These are phyloP conservation scores for Plutomurus gul DNA, from an alignment of 1,140 invertebrate genomes.

Conservation along the genomic window DNA sequence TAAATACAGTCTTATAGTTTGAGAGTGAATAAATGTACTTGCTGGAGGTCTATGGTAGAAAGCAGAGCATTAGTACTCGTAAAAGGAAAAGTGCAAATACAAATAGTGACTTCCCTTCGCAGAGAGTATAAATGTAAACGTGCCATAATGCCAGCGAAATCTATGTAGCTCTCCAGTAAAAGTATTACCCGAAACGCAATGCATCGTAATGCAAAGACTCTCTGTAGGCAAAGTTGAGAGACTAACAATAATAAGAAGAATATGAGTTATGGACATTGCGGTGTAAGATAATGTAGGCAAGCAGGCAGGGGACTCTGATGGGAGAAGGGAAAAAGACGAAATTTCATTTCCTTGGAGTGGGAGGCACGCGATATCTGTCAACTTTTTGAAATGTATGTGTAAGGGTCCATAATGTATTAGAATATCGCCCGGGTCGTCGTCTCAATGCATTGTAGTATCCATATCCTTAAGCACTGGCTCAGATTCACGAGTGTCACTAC, in stretches of 20 bases:
- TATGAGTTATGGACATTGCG: slow-evolving; percentile 30
- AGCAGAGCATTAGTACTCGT: too few relatives aligned
- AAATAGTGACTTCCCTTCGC: too few relatives aligned
- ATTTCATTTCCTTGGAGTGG: slow-evolving; percentile 34
- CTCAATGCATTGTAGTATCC: not conserved
- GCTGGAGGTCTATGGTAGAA: too few relatives aligned
- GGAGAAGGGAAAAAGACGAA: slow-evolving; percentile 29
- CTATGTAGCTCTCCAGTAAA: too few relatives aligned
- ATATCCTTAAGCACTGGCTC: not conserved
- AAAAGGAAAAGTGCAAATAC: too few relatives aligned
- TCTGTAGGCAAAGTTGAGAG: not conserved
- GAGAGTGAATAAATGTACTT: too few relatives aligned
- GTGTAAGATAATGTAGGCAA: slow-evolving; percentile 30
- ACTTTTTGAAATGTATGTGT: slow-evolving; percentile 30
- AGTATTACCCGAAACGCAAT: too few relatives aligned
- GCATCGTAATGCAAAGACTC: too few relatives aligned
- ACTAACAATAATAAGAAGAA: not conserved
- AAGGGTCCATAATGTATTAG: slow-evolving; percentile 29
- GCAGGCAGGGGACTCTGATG: not conserved
- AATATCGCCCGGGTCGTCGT: too few relatives aligned
- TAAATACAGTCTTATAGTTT: too few relatives aligned
- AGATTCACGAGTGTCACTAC: slow-evolving; percentile 15
- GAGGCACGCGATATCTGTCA: slow-evolving; percentile 35
- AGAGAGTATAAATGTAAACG: too few relatives aligned
- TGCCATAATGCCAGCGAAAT: too few relatives aligned